phyloP scores from a whole-genome alignment of 2,113 vertebrate species.

The Aythya baeri region DNA sequence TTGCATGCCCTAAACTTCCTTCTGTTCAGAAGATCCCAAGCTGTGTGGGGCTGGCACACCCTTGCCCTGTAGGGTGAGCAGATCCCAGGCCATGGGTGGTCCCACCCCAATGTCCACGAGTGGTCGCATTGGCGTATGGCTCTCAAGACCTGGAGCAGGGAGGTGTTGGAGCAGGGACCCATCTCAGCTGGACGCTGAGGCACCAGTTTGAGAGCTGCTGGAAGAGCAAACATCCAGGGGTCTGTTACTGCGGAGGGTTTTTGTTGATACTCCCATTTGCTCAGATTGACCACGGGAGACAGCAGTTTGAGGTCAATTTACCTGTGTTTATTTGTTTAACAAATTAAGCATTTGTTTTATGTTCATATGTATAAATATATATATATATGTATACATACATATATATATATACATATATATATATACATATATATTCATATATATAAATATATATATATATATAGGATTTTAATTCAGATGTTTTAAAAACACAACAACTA shows the following conservation, averaged over 20 bases:
- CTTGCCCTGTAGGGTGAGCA: not conserved
- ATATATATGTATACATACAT: not conserved
- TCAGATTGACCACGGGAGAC: not conserved
- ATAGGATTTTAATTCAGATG: slow-evolving; percentile 22
- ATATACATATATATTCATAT: not conserved
- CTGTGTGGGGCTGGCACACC: fast-evolving
- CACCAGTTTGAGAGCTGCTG: not conserved
- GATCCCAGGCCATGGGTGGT: not conserved
- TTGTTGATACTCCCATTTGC: not conserved
- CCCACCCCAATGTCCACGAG: fast-evolving
- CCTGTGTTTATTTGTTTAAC: slow-evolving; percentile 23
- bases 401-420: not conserved
- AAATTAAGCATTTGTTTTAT: not conserved
- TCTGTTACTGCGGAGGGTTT: not conserved
- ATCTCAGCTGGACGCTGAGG: too few relatives aligned
- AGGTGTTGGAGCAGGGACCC: too few relatives aligned
- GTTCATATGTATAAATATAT: not conserved
- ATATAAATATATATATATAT: not conserved
- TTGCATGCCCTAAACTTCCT: not conserved
- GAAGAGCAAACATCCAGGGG: not conserved
- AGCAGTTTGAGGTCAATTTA: not conserved
- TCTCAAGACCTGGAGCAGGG: not conserved
- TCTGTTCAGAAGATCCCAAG: not conserved
- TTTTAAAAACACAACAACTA: slow-evolving; percentile 34
- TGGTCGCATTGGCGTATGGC: not conserved